These are phyloP conservation scores for Rhadina sibilatrix DNA, from an alignment of 2,113 vertebrate genomes.

Conservation along the genomic window DNA sequence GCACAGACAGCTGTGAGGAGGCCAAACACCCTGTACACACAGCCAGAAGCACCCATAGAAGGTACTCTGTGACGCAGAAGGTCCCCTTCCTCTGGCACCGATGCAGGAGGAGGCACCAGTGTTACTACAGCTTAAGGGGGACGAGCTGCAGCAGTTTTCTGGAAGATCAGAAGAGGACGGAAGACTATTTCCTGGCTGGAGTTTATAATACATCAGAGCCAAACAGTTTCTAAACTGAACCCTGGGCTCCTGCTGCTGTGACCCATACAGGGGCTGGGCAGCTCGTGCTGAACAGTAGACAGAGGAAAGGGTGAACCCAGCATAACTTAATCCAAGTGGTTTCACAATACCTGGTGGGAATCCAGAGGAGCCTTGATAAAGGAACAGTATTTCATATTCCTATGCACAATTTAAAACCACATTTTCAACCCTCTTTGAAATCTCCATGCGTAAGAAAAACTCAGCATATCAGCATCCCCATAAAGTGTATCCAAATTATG, in stretches of 20 bases:
- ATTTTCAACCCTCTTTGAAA: slow-evolving; percentile 54
- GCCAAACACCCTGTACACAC: neutral
- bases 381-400: slow-evolving; percentile 55
- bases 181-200: neutral
- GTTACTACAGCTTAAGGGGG: neutral
- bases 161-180: slow-evolving; percentile 8
- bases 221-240: slow-evolving; percentile 47
- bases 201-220: slow-evolving; percentile 1
- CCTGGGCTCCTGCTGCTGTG: slow-evolving; percentile 25
- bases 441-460: neutral
- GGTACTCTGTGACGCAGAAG: neutral
- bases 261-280: neutral
- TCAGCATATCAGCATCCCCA: neutral
- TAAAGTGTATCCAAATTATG: neutral
- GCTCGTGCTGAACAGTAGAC: slow-evolving; percentile 49
- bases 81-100: slow-evolving; percentile 58
- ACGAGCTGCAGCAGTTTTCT: neutral
- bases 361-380: slow-evolving; percentile 62
- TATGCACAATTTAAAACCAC: slow-evolving; percentile 60
- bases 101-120: neutral
- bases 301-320: slow-evolving; percentile 61
- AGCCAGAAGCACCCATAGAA: neutral
- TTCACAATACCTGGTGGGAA: slow-evolving; percentile 68
- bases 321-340: slow-evolving; percentile 48
- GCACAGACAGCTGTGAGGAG: neutral